phyloP scores from a whole-genome alignment of 2,797 vertebrate species.

The Gallinago nigripennis region DNA sequence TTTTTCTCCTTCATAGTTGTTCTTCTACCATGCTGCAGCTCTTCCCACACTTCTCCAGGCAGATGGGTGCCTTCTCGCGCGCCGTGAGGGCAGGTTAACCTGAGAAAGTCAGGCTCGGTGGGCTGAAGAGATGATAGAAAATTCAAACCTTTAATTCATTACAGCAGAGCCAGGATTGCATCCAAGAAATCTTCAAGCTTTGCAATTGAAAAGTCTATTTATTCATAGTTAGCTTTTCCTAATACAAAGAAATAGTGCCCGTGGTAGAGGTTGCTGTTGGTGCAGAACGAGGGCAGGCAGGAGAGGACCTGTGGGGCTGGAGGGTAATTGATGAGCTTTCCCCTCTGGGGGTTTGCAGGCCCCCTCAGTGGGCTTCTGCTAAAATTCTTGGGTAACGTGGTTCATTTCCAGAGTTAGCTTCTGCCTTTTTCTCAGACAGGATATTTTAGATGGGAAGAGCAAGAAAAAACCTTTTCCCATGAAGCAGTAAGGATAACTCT shows the following conservation, averaged over 20 bases:
- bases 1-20: accelerated
- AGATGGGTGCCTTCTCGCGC: accelerated
- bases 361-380: not conserved
- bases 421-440: not conserved
- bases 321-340: not conserved
- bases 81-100: not conserved
- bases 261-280: not conserved
- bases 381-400: accelerated
- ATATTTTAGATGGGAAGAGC: not conserved
- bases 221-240: not conserved
- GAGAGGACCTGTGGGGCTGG: not conserved
- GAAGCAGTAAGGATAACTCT: not conserved
- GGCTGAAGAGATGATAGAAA: not conserved
- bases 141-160: not conserved
- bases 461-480: not conserved
- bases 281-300: not conserved
- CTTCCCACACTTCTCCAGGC: not conserved
- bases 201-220: slow-evolving; percentile 10
- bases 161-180: not conserved
- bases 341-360: not conserved
- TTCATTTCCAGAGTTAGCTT: not conserved
- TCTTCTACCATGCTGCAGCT: not conserved
- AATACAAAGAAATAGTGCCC: not conserved
- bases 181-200: not conserved
- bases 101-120: not conserved